Evolutionary conservation across 2,888 invertebrate genomes (phyloP).

Genomic region (Axea sp.): DNA sequence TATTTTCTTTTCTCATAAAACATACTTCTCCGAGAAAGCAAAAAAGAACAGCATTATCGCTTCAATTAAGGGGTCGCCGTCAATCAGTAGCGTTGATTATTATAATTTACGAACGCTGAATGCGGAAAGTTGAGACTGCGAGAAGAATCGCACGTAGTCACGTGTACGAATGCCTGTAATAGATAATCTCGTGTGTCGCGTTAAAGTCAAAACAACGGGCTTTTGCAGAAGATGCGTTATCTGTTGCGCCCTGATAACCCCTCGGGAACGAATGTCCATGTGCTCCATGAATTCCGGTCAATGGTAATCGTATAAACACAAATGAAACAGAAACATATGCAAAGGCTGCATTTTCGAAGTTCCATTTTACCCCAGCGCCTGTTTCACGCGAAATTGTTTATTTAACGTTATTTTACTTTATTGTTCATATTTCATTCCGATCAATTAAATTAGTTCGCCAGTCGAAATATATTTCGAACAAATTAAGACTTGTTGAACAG

Average conservation of each 20-base stretch:
- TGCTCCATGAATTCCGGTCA: conserved; percentile 61
- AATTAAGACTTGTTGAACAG: no score
- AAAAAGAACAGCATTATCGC: conserved; percentile 3
- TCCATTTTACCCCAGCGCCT: no score
- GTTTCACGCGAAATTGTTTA: no score
- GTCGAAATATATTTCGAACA: no score
- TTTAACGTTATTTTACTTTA: no score
- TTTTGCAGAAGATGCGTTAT: conserved; percentile 56
- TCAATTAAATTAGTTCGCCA: no score
- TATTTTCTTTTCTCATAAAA: not conserved
- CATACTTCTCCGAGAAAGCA: not conserved
- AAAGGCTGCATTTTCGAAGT: not conserved
- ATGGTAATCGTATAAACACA: conserved; percentile 39
- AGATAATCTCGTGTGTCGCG: conserved; percentile 50
- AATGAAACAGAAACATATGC: not conserved
- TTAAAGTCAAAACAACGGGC: conserved; percentile 52
- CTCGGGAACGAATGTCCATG: conserved; percentile 57
- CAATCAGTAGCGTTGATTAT: conserved; percentile 38
- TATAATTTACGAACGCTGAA: conserved; percentile 45
- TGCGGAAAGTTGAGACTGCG: conserved; percentile 39
- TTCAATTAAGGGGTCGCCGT: conserved; percentile 46
- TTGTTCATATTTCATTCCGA: no score
- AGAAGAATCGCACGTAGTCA: conserved; percentile 38
- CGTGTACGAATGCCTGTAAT: conserved; percentile 36
- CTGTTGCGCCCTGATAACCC: conserved; percentile 64